These are phyloP conservation scores for Drosophila truncata DNA, from an alignment of 1,140 invertebrate species.

Conservation along the genomic window DNA sequence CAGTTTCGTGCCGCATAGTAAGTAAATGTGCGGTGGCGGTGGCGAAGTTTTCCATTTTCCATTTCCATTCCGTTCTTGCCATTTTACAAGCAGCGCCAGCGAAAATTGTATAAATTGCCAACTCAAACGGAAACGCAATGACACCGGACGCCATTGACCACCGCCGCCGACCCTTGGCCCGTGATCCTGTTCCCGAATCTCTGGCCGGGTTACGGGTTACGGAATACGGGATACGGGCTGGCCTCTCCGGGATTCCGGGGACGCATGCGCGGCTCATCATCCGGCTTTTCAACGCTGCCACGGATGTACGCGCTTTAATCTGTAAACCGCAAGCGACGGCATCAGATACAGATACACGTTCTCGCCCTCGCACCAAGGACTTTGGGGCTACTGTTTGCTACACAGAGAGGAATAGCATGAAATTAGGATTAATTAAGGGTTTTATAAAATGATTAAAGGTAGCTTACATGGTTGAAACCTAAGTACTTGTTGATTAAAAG, in stretches of 20 bases:
- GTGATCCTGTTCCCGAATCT: conserved; percentile 24
- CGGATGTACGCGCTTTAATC: conserved; percentile 79
- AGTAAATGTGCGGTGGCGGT: conserved; percentile 72
- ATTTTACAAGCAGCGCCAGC: conserved; percentile 60
- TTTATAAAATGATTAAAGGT: neutral
- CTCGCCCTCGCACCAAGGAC: neutral
- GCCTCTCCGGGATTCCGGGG: conserved; percentile 12
- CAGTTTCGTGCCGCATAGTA: conserved; percentile 50
- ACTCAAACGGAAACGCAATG: conserved; percentile 80
- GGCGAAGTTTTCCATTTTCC: conserved; percentile 49
- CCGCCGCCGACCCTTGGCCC: conserved; percentile 31
- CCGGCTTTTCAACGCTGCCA: conserved; percentile 62
- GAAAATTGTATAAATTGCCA: conserved; percentile 82
- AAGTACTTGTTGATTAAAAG: neutral
- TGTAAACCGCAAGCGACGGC: conserved; percentile 71
- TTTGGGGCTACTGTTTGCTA: conserved; percentile 8
- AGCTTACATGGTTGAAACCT: neutral
- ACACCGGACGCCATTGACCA: conserved; percentile 80
- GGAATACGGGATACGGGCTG: conserved; percentile 1
- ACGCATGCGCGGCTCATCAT: conserved; percentile 73
- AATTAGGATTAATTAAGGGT: neutral
- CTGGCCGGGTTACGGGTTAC: conserved; percentile 7
- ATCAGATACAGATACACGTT: conserved; percentile 57
- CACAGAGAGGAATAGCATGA: neutral
- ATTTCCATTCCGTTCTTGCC: conserved; percentile 35